A percentile compares a stretch with the other conserved stretches of the same genome.
Evolutionary conservation across 2,797 vertebrate genomes (phyloP).

Genomic region (Dendrocincla fuliginosa): DNA sequence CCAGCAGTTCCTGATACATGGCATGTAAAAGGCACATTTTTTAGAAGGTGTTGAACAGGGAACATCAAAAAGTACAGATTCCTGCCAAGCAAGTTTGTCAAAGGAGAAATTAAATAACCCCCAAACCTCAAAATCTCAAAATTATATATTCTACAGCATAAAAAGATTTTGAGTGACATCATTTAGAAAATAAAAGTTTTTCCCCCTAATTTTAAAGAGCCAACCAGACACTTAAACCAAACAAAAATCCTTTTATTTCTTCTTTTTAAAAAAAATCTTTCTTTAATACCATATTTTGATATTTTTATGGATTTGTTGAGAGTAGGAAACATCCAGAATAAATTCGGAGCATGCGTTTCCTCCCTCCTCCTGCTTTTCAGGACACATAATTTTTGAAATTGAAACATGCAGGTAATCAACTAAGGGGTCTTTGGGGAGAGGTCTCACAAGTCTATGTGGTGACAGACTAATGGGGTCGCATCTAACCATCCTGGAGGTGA

Average conservation of each 20-base stretch:
- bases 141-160: background rate
- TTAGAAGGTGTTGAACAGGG: background rate
- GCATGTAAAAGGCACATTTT: background rate
- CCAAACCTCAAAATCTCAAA: background rate
- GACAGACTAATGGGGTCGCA: background rate
- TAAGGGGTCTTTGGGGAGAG: background rate
- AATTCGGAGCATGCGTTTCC: accelerated
- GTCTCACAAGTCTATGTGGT: background rate
- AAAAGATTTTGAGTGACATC: background rate
- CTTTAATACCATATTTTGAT: background rate
- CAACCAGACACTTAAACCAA: background rate
- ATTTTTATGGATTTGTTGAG: background rate
- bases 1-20: background rate
- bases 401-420: background rate
- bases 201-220: background rate
- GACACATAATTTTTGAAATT: background rate
- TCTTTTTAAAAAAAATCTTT: background rate
- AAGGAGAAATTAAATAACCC: background rate
- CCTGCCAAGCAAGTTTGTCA: background rate
- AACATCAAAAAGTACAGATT: background rate
- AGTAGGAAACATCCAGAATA: background rate
- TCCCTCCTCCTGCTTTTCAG: background rate
- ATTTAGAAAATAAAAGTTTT: background rate
- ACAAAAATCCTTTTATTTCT: background rate
- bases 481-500: background rate